Evolutionary conservation across 2,888 invertebrate species (phyloP).

Genomic region (Acanthosoma haemorrhoidale): DNA sequence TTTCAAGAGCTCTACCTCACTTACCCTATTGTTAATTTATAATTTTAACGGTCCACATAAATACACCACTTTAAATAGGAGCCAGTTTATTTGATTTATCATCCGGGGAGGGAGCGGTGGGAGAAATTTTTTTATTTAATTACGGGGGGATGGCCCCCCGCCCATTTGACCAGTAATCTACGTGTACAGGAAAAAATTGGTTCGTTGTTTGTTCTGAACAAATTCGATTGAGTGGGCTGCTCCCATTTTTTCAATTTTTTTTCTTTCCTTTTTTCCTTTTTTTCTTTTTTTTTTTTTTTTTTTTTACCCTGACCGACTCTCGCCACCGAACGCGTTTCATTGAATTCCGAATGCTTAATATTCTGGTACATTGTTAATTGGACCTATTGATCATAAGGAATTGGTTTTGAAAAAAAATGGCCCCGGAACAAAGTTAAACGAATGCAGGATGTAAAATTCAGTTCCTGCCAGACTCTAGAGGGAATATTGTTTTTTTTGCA

Average conservation of each 20-base stretch:
- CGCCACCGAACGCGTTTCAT: conserved; percentile 20
- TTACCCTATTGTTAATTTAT: conserved; percentile 28
- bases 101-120: neutral
- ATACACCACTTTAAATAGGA: conserved; percentile 30
- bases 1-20: no score
- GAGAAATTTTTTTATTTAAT: conserved; percentile 27
- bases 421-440: conserved; percentile 26
- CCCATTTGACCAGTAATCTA: conserved; percentile 33
- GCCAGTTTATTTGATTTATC: conserved; percentile 32
- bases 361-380: conserved; percentile 31
- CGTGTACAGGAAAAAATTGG: conserved; percentile 30
- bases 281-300: conserved; percentile 18
- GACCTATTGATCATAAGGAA: conserved; percentile 31
- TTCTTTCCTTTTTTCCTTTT: neutral
- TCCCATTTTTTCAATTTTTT: conserved; percentile 11
- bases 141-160: conserved; percentile 18
- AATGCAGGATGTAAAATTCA: conserved; percentile 27
- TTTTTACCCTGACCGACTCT: neutral
- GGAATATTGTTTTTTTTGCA: neutral
- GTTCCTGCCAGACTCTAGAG: neutral
- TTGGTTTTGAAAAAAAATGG: conserved; percentile 29
- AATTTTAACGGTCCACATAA: conserved; percentile 31
- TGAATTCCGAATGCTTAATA: conserved; percentile 30
- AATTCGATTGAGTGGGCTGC: conserved; percentile 27
- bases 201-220: conserved; percentile 32